Evolutionary conservation across 1,140 invertebrate genomes (phyloP), one percentile per base, ranked within the genome.

Genomic region (Leptinotarsa undecemlineata): DNA sequence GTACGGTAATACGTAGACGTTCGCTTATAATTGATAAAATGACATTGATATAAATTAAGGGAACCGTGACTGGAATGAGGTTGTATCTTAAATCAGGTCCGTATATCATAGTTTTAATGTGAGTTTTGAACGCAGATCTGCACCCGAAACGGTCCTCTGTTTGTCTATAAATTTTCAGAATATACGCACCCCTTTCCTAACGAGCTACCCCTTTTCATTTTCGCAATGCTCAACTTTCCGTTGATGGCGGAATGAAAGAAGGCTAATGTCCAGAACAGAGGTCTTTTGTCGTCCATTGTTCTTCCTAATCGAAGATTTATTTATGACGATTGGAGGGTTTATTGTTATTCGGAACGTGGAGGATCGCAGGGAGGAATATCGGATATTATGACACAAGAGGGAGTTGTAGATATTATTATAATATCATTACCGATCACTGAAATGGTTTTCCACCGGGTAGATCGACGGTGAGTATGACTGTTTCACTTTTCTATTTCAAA

Each of bases 61-160:
- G 80, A 79, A 77, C 80, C 82, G 81, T 84, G 83, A 83, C 82
- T 83, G 81, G 81, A 84, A 83, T 82, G 78, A 80, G 78, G 76
- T 78, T 80, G 79, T 83, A 84, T 83, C 83, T 84, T 82, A 82
- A 82, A 84, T 84, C 82, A 79, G 82, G 33, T 72, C 75, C 82
- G 83, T 83, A 82, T 84, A 84, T 84, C 82, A 84, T 83, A 81
- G 82, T 84, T 84, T 84, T 83, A 84, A 84, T 84, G 83, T 80
- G 82, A 81, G 79, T 81, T 79, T 81, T 79, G 78, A 81, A 82
- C 81, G 79, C 80, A 81, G 82, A 83, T 83, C 83, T 80, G 77
- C 78, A 76, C 75, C 80, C 79, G 80, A 79, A 79, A 82, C 79
- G 82, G 78, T 79, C 78, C 77, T 80, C 73, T 82, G 82, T 83